Percentiles rank a stretch among this genome's conserved stretches.
phyloP scores from a whole-genome alignment of 2,888 invertebrate genomes.

The Mythimna loreyi region DNA sequence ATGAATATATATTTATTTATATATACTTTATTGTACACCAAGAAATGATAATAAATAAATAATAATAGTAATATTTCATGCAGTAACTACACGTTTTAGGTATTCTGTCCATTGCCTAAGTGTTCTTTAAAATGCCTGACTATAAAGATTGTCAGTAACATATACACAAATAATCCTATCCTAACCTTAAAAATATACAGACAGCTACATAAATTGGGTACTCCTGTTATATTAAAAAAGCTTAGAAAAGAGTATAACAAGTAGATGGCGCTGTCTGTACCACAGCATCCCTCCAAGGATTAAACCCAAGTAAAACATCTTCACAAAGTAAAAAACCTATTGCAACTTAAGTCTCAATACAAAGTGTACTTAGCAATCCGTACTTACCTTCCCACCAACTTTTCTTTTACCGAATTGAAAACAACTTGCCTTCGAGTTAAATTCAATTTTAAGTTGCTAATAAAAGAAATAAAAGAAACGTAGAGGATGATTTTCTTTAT shows the following conservation, averaged over 20 bases:
- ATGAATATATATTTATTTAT: too few species aligned
- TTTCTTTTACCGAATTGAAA: conserved; percentile 64
- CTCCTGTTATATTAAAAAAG: too few species aligned
- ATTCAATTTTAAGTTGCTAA: conserved; percentile 55
- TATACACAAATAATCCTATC: too few species aligned
- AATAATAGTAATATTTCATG: too few species aligned
- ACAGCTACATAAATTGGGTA: too few species aligned
- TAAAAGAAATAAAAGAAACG: conserved; percentile 36
- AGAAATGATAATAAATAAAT: too few species aligned
- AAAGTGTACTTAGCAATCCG: conserved; percentile 43
- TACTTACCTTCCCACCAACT: conserved; percentile 53
- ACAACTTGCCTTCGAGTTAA: conserved; percentile 56
- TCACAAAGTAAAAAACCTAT: conserved; percentile 30
- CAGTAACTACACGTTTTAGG: too few species aligned
- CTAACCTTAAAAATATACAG: neutral
- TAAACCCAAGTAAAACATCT: conserved; percentile 32
- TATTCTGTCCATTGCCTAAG: too few species aligned
- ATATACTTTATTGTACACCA: too few species aligned
- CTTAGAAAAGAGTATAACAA: too few species aligned
- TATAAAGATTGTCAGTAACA: too few species aligned
- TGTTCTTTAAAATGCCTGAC: too few species aligned
- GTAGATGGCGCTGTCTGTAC: neutral
- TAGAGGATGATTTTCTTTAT: conserved; percentile 33
- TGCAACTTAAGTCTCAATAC: conserved; percentile 49
- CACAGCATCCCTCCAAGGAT: neutral